Percentiles rank a stretch among this genome's conserved stretches.
Evolutionary conservation across 2,888 invertebrate genomes (phyloP).

Genomic region (Conchocele bisecta): DNA sequence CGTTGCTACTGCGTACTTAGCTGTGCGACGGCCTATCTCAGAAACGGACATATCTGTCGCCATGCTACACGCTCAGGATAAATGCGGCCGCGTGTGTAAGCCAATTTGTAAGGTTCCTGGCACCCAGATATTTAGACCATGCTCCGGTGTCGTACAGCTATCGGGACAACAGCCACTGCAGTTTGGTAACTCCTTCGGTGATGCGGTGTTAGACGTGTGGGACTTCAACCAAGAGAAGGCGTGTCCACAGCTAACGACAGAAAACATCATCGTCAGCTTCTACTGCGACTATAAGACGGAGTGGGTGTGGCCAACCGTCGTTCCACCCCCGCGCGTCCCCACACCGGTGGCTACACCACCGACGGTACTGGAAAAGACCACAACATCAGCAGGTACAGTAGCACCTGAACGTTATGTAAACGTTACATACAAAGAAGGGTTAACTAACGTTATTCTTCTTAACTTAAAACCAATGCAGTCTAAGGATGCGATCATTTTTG

Average conservation of each 20-base stretch:
- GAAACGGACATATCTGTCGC: conserved; percentile 56
- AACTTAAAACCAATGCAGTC: no score
- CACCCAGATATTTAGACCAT: conserved; percentile 61
- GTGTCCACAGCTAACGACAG: conserved; percentile 66
- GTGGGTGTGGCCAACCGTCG: conserved; percentile 61
- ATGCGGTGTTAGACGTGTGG: conserved; percentile 70
- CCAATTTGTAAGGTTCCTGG: conserved; percentile 69
- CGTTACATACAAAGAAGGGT: no score
- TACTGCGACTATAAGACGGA: conserved; percentile 73
- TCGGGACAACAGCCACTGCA: conserved; percentile 56
- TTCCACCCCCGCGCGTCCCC: conserved; percentile 3
- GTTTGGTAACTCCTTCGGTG: conserved; percentile 68
- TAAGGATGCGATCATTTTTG: no score
- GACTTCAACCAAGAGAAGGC: conserved; percentile 60
- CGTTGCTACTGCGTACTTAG: conserved; percentile 70
- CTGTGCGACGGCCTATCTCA: conserved; percentile 58
- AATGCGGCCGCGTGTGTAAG: conserved; percentile 74
- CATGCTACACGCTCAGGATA: conserved; percentile 70
- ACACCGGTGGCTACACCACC: background rate
- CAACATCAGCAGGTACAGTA: background rate
- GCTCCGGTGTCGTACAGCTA: conserved; percentile 69
- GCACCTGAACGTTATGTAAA: background rate
- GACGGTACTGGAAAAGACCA: background rate
- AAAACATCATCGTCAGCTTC: conserved; percentile 70
- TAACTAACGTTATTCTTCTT: no score